Conservation (phyloP, 2,113 vertebrate genomes). For the Pelusios castaneus region DNA sequence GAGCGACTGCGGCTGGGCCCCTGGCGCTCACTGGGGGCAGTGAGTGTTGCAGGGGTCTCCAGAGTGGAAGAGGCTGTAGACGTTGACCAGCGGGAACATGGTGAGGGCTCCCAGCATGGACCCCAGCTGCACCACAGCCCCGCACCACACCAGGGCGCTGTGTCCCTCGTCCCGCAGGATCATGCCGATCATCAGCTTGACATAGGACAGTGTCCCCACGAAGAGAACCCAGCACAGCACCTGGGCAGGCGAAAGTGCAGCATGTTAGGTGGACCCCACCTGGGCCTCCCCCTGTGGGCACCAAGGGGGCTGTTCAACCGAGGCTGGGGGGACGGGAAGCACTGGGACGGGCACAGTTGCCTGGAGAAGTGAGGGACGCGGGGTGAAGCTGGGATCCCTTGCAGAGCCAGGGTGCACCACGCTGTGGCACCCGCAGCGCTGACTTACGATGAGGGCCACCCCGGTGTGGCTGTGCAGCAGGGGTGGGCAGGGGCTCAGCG, state of each 20-base stretch:
- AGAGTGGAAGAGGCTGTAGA: constrained; percentile 75
- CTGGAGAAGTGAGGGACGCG: too few species aligned
- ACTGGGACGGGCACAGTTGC: too few species aligned
- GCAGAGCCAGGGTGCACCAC: too few species aligned
- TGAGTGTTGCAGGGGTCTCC: constrained; percentile 80
- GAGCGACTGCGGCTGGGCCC: neutral
- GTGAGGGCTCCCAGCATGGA: constrained; percentile 83
- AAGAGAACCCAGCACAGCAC: constrained; percentile 81
- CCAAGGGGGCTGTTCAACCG: neutral
- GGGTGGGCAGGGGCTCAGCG: constrained; percentile 79
- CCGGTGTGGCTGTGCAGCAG: constrained; percentile 68
- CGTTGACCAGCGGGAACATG: constrained; percentile 83
- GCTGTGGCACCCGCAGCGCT: neutral
- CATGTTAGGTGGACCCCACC: fast-evolving
- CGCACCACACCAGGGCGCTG: constrained; percentile 86
- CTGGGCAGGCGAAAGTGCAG: constrained; percentile 51
- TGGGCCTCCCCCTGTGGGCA: neutral
- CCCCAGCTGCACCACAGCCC: constrained; percentile 85
- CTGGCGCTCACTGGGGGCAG: constrained; percentile 39
- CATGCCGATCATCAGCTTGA: constrained; percentile 84
- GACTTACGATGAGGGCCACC: constrained; percentile 77
- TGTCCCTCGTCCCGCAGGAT: constrained; percentile 84
- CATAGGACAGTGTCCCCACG: constrained; percentile 80
- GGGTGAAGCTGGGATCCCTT: neutral
- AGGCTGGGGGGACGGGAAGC: neutral